A percentile compares a stretch with the other conserved stretches of the same genome.
Conservation (phyloP, 1,140 invertebrate species). For the Heliconius eleuchia region DNA sequence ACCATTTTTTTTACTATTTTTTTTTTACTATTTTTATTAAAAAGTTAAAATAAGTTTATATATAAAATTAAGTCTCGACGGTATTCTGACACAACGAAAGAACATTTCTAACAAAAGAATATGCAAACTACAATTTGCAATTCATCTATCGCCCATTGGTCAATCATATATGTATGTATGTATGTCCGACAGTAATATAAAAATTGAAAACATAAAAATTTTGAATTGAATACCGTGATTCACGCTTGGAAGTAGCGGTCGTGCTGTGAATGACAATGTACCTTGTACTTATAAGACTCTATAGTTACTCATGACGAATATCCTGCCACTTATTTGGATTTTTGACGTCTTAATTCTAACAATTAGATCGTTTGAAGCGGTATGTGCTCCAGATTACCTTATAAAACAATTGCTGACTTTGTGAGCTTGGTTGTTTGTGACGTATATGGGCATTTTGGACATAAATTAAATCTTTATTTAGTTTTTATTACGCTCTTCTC, state of each 20-base stretch:
- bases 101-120: not conserved
- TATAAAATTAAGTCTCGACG: too few relatives aligned
- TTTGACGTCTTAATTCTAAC: constrained; percentile 53
- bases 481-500: not conserved
- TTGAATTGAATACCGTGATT: constrained; percentile 52
- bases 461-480: not conserved
- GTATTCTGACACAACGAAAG: not conserved
- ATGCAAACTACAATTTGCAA: not conserved
- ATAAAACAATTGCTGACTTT: constrained; percentile 16
- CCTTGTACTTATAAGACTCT: constrained; percentile 43
- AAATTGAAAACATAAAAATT: constrained; percentile 51
- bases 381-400: constrained; percentile 37
- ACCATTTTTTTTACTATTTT: too few relatives aligned
- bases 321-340: constrained; percentile 57
- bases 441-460: not conserved
- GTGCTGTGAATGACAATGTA: constrained; percentile 54
- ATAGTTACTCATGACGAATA: constrained; percentile 52
- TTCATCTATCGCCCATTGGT: constrained; percentile 15
- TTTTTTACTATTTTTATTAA: too few relatives aligned
- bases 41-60: too few relatives aligned
- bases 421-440: not conserved
- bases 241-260: constrained; percentile 56
- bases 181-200: constrained; percentile 29
- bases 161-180: constrained; percentile 7
- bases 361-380: constrained; percentile 42